phyloP scores from a whole-genome alignment of 2,797 vertebrate genomes.

The Muscicapa striata region DNA sequence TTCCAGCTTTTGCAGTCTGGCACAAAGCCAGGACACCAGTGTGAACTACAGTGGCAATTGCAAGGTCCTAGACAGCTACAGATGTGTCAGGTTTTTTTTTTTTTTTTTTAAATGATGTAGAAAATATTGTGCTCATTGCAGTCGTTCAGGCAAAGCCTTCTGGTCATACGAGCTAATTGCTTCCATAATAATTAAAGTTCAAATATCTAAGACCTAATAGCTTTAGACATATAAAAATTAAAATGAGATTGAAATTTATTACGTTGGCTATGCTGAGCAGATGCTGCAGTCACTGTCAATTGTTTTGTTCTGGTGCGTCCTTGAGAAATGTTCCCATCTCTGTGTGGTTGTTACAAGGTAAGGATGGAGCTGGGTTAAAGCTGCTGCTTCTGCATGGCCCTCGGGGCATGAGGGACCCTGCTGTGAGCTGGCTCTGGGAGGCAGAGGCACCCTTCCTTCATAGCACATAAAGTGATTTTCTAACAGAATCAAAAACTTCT shows the following conservation, averaged over 20 bases:
- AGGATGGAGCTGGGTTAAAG: constrained; percentile 34
- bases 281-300: constrained; percentile 1
- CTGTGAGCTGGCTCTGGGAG: not conserved
- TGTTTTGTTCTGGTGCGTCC: constrained; percentile 38
- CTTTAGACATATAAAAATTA: constrained; percentile 30
- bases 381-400: constrained; percentile 13
- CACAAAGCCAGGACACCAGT: not conserved
- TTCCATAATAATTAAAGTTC: constrained; percentile 23
- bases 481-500: not conserved
- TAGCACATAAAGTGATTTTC: not conserved
- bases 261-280: not conserved
- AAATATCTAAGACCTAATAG: constrained; percentile 35
- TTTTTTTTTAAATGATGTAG: not conserved
- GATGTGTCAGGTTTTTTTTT: not conserved
- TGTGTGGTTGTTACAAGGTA: not conserved
- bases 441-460: not conserved
- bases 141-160: not conserved
- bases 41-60: not conserved
- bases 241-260: constrained; percentile 53
- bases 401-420: not conserved
- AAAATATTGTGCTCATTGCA: not conserved
- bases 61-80: not conserved
- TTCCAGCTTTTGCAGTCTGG: not conserved
- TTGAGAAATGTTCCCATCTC: constrained; percentile 46
- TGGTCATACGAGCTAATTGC: not conserved